Evolutionary conservation across 1,140 invertebrate genomes (phyloP).

Genomic region (Lysiphlebus fabarum): DNA sequence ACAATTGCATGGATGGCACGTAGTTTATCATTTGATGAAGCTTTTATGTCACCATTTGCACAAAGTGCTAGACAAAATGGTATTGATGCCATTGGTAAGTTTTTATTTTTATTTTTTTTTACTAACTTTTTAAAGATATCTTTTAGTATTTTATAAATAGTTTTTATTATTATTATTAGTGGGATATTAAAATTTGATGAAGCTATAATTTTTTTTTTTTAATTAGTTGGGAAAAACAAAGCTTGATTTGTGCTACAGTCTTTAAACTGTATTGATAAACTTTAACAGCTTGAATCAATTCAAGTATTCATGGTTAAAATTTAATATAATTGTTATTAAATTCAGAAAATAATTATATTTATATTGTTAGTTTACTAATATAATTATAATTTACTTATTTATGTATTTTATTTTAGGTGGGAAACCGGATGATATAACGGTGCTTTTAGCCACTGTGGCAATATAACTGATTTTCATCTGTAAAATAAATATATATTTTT

Average conservation of each 20-base stretch:
- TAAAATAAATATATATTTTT: slow-evolving; percentile 31
- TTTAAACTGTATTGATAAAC: too few species aligned
- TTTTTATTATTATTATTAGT: too few species aligned
- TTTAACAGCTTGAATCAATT: too few species aligned
- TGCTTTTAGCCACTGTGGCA: slow-evolving; percentile 86
- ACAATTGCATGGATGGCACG: slow-evolving; percentile 92
- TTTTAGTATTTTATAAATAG: too few species aligned
- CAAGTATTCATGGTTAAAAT: too few species aligned
- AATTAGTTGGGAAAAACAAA: slow-evolving; percentile 2
- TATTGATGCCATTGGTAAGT: slow-evolving; percentile 84
- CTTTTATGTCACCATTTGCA: slow-evolving; percentile 94
- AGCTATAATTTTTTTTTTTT: too few species aligned
- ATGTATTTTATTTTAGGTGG: slow-evolving; percentile 69
- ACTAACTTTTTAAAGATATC: too few species aligned
- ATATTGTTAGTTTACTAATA: slow-evolving; percentile 10
- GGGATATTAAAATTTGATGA: slow-evolving; percentile 7
- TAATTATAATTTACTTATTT: slow-evolving; percentile 13
- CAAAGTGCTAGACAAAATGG: slow-evolving; percentile 88
- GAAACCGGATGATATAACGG: slow-evolving; percentile 97
- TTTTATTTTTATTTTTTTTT: too few species aligned
- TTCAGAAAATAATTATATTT: neutral
- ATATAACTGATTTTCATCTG: slow-evolving; percentile 55
- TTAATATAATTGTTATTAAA: slow-evolving; percentile 1
- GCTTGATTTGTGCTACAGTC: too few species aligned
- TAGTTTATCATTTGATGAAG: slow-evolving; percentile 86